Percentiles rank a stretch among this genome's conserved stretches.
These are phyloP conservation scores for Diadema setosum DNA, from an alignment of 35 echinoderm and acorn worm species.

Conservation along the genomic window DNA sequence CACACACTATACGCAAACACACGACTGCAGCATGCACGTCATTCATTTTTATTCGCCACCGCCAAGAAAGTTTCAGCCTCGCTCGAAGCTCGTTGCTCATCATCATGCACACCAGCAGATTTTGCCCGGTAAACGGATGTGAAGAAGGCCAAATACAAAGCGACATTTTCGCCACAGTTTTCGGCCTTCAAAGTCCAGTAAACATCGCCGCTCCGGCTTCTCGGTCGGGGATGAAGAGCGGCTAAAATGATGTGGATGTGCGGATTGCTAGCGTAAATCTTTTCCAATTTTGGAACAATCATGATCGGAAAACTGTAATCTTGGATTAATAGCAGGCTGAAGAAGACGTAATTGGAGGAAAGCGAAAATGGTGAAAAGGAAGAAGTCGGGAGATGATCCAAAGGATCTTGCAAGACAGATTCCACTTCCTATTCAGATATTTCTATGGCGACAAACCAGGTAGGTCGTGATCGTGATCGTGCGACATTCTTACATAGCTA, in stretches of 20 bases:
- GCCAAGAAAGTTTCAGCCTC: no score
- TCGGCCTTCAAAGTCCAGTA: neutral
- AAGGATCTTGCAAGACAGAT: conserved; percentile 79
- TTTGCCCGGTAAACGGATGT: neutral
- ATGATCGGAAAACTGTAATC: no score
- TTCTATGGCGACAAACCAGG: conserved; percentile 98
- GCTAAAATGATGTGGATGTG: neutral
- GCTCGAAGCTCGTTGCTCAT: no score
- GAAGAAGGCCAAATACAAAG: neutral
- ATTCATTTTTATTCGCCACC: no score
- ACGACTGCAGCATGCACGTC: no score
- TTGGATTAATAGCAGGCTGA: no score
- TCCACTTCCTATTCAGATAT: conserved; percentile 93
- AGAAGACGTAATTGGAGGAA: neutral
- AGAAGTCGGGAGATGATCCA: conserved; percentile 65
- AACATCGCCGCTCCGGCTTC: neutral
- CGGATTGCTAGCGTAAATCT: neutral
- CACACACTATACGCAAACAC: no score
- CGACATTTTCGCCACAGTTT: neutral
- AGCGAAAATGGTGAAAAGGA: conserved; percentile 90
- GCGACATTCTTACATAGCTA: no score
- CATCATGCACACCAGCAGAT: neutral
- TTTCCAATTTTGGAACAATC: neutral
- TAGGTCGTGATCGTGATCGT: no score
- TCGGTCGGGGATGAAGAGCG: neutral